Evolutionary conservation across 1,140 invertebrate genomes (phyloP).

Genomic region (Drosophila novamexicana): DNA sequence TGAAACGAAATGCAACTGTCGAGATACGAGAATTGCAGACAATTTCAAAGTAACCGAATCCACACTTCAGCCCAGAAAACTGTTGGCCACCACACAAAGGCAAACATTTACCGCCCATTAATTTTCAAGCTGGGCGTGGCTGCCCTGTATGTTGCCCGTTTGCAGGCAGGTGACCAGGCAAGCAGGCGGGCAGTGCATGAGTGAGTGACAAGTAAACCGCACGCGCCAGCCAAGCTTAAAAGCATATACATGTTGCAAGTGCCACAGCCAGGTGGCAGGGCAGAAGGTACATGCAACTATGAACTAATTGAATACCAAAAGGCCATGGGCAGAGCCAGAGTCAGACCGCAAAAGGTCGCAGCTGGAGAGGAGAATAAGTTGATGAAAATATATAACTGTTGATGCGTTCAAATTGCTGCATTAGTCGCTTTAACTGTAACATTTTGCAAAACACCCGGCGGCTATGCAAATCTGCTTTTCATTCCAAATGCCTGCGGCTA

Average conservation of each 20-base stretch:
- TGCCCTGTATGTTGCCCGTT: background rate
- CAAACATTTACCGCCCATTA: constrained; percentile 8
- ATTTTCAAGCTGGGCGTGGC: background rate
- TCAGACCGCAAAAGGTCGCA: background rate
- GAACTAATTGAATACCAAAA: constrained; percentile 59
- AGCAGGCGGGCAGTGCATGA: background rate
- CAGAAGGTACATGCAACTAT: constrained; percentile 36
- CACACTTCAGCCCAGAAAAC: background rate
- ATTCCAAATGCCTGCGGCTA: constrained; percentile 28
- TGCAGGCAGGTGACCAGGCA: background rate
- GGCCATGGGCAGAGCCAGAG: background rate
- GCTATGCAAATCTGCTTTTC: constrained; percentile 3
- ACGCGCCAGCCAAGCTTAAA: constrained; percentile 48
- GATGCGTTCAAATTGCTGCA: constrained; percentile 43
- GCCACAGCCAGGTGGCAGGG: constrained; percentile 21
- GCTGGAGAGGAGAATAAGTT: background rate
- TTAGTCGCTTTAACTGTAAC: constrained; percentile 49
- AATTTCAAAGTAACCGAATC: constrained; percentile 6
- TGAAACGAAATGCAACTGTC: constrained; percentile 9
- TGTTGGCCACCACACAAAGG: background rate
- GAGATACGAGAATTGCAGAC: background rate
- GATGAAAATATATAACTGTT: constrained; percentile 20
- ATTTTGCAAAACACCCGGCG: constrained; percentile 18
- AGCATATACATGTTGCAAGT: constrained; percentile 64
- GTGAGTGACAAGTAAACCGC: constrained; percentile 24